A percentile compares a stretch with the other conserved stretches of the same genome.
Evolutionary conservation across 2,113 vertebrate species (phyloP).

Genomic region (Thinocorus orbignyianus): DNA sequence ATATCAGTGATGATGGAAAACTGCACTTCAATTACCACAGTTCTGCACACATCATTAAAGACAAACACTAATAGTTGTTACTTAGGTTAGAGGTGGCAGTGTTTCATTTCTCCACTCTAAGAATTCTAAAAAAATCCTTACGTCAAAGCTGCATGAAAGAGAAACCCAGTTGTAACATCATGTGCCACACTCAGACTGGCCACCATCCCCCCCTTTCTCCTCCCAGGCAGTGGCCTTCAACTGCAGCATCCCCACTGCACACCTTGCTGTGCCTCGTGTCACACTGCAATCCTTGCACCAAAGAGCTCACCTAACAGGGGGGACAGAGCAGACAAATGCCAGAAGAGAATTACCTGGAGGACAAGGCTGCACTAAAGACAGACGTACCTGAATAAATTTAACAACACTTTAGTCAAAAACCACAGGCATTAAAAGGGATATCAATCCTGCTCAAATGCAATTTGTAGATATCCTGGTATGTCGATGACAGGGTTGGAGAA

Average conservation of each 20-base stretch:
- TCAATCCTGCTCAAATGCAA: fast-evolving
- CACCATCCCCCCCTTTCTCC: neutral
- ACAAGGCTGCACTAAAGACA: neutral
- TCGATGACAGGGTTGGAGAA: neutral
- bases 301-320: neutral
- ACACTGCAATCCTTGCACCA: neutral
- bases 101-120: neutral
- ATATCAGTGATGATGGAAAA: neutral
- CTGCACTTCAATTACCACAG: neutral
- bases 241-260: neutral
- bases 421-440: neutral
- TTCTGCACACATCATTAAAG: neutral
- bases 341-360: neutral
- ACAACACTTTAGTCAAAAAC: neutral
- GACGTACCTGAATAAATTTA: neutral
- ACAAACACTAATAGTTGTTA: neutral
- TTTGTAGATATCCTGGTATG: neutral
- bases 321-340: neutral
- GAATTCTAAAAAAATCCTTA: neutral
- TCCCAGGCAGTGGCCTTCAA: neutral
- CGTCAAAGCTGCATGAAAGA: neutral
- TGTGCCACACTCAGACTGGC: neutral
- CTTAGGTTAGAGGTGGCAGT: neutral
- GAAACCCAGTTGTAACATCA: fast-evolving
- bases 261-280: neutral